Base-by-base conservation (phyloP, 2,888 invertebrate genomes). In the Choristoneura rosaceana region DNA sequence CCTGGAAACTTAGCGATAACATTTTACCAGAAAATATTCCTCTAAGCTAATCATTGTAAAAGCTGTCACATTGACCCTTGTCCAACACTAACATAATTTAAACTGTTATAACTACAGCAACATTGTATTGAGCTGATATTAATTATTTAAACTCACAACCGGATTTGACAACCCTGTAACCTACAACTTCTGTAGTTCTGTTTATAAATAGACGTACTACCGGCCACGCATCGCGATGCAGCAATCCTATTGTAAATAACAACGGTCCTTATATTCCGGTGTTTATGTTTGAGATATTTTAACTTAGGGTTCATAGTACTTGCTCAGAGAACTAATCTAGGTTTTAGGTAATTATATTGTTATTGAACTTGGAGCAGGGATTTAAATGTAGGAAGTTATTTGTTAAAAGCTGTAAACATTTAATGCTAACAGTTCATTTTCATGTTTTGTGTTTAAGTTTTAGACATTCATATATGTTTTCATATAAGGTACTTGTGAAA, bases 111-210 rank as follows among this genome's bases (percentile, higher is more conserved):
- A 58, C 50, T 17, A 47, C 43, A 17, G 15, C 63, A 69, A 69
- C 69, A 64, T 33, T 70, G 69, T 70, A 38, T 25, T 25, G 0
- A 25, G 47, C 15, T 25, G 63, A 8, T 69, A 63, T 63, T 59
- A 47, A 50, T 71, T 12, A 67, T 67, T 67, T 17, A 66, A 61
- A 71, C 55, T 55, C 45, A 62, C 34, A 52, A 52, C 71, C 66
- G 71, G 71, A 71, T 15, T 60, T 62, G 66, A 45, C 71, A 71
- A 66, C 71, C 66, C 70, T 71, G 33, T 66, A 65, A 66, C 52
- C 60, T 65, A 55, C 34, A 65, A 66, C 33, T 69, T 60, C 33
- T 52, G 52, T 25, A 12, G 15, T 62, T 65, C 33, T 52, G 52
- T 25, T 15, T 70, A 65, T 25, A 60, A 65, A 65, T 60, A 59